These are phyloP conservation scores for Gastracanthus pulcherrimus DNA, from an alignment of 2,888 invertebrate genomes.

Conservation along the genomic window DNA sequence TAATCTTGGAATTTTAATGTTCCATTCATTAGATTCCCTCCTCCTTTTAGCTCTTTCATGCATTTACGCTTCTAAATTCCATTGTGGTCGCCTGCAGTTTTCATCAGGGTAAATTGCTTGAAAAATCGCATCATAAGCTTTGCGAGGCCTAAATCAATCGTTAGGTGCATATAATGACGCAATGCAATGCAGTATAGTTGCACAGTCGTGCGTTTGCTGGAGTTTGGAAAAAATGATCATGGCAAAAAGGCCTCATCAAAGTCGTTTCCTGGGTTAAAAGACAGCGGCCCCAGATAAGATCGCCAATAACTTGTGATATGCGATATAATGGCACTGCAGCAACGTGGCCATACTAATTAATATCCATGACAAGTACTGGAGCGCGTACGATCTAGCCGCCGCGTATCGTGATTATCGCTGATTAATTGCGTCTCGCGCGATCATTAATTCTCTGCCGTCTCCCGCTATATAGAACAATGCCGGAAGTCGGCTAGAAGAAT, in stretches of 20 bases:
- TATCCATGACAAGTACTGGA: conserved; percentile 37
- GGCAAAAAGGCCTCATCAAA: neutral
- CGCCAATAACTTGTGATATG: neutral
- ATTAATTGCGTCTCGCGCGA: conserved; percentile 17
- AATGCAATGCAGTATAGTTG: neutral
- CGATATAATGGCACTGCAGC: neutral
- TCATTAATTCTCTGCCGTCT: conserved; percentile 8
- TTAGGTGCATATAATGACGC: neutral
- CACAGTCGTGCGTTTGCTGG: too few species aligned
- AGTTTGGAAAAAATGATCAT: neutral
- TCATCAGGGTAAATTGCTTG: neutral
- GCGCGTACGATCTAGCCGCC: neutral
- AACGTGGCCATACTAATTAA: conserved; percentile 25
- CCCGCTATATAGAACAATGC: neutral
- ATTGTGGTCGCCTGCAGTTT: neutral
- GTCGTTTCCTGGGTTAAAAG: neutral
- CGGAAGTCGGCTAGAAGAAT: conserved; percentile 1
- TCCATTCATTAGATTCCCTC: conserved; percentile 2
- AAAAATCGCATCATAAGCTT: neutral
- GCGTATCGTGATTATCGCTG: conserved; percentile 29
- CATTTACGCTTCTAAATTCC: neutral
- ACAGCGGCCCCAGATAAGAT: neutral
- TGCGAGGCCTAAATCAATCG: neutral
- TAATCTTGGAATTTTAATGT: conserved; percentile 28
- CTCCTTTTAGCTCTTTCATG: neutral